Evolutionary conservation across 2,113 vertebrate species (phyloP).

Genomic region (Passer domesticus): DNA sequence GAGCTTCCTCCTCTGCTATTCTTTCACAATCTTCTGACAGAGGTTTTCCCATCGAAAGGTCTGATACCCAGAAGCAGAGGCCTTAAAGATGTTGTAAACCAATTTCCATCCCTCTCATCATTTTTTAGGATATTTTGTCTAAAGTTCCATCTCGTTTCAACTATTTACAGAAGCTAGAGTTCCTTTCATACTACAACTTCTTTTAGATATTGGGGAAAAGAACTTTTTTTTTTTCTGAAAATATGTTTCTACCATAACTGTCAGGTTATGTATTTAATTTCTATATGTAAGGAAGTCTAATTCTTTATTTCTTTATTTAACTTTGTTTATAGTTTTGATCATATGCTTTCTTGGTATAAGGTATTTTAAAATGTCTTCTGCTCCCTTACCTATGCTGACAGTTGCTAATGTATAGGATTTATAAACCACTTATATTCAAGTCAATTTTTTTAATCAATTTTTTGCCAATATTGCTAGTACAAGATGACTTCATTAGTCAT

Average conservation of each 20-base stretch:
- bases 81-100: not conserved
- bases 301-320: not conserved
- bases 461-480: not conserved
- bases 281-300: not conserved
- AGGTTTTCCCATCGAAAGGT: not conserved
- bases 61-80: not conserved
- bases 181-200: not conserved
- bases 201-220: not conserved
- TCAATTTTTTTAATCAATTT: not conserved
- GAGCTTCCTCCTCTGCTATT: not conserved
- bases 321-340: not conserved
- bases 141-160: not conserved
- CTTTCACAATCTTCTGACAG: not conserved
- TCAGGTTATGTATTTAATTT: not conserved
- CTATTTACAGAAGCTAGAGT: not conserved
- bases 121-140: not conserved
- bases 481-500: constrained; percentile 14
- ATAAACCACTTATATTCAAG: not conserved
- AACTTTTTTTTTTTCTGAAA: not conserved
- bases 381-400: not conserved
- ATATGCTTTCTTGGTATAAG: not conserved
- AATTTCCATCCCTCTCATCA: not conserved
- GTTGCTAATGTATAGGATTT: not conserved
- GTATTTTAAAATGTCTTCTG: not conserved
- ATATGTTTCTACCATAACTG: not conserved